These are phyloP conservation scores for Drosophila setosimentum DNA, from an alignment of 2,888 invertebrate genomes.

Conservation along the genomic window DNA sequence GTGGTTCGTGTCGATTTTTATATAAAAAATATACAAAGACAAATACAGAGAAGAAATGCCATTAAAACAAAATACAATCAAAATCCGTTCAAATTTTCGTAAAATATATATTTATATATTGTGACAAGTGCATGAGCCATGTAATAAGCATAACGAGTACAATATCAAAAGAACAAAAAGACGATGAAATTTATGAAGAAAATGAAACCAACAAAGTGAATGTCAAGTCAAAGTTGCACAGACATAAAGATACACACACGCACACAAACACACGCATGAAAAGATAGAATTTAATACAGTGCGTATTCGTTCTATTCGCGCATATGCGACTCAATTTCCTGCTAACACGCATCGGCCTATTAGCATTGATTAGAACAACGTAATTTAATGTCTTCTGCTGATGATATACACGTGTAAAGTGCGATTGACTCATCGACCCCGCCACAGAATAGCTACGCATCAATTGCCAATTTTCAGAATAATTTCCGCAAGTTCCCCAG, in stretches of 20 bases:
- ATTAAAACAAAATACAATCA: conserved; percentile 48
- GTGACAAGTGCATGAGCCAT: conserved; percentile 50
- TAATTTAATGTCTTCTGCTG: conserved; percentile 17
- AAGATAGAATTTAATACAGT: conserved; percentile 24
- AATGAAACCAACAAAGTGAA: conserved; percentile 55
- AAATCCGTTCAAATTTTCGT: conserved; percentile 12
- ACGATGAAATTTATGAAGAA: conserved; percentile 46
- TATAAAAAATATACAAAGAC: conserved; percentile 47
- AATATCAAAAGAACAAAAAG: conserved; percentile 25
- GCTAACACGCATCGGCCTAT: conserved; percentile 59
- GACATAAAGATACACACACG: conserved; percentile 12
- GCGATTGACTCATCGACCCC: background rate
- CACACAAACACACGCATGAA: conserved; percentile 28
- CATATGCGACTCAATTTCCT: conserved; percentile 65
- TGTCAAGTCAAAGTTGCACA: conserved; percentile 52
- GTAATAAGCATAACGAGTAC: conserved; percentile 31
- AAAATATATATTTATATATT: conserved; percentile 11
- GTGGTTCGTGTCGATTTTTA: conserved; percentile 29
- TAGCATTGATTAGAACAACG: conserved; percentile 61
- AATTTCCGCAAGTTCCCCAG: conserved; percentile 53
- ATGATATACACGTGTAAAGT: conserved; percentile 39
- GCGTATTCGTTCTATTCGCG: conserved; percentile 65
- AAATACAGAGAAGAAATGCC: conserved; percentile 62
- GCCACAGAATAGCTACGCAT: conserved; percentile 20
- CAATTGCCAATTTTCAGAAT: conserved; percentile 38